Evolutionary conservation across 2,797 vertebrate species (phyloP).

Genomic region (Galago senegalensis): DNA sequence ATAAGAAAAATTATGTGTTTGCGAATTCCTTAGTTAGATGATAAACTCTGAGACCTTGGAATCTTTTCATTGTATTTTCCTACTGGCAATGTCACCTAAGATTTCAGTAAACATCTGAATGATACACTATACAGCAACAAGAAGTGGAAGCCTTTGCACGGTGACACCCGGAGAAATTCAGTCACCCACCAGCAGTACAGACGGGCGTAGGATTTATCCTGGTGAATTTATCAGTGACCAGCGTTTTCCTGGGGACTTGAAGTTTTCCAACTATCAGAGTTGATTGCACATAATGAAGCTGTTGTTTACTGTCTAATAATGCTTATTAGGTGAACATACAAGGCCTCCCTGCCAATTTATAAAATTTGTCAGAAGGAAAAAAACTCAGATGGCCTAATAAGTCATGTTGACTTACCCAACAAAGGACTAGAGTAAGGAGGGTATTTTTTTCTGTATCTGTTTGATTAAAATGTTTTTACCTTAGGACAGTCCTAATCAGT

Average conservation of each 20-base stretch:
- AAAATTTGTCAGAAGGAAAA: conserved; percentile 28
- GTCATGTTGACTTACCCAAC: neutral
- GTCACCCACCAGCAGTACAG: neutral
- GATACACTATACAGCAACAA: neutral
- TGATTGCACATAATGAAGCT: conserved; percentile 33
- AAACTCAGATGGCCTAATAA: neutral
- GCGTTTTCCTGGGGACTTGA: neutral
- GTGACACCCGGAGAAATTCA: neutral
- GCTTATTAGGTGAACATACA: neutral
- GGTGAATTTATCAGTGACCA: neutral
- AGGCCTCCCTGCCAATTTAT: neutral
- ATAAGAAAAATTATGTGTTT: neutral
- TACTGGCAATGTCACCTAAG: neutral
- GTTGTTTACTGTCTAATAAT: neutral
- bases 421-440: neutral
- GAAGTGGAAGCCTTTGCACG: neutral
- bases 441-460: neutral
- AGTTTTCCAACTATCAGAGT: neutral
- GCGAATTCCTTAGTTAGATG: conserved; percentile 1
- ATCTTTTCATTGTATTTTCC: conserved; percentile 19
- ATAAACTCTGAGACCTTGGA: conserved; percentile 4
- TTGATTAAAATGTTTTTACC: neutral
- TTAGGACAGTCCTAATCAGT: neutral
- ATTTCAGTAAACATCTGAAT: conserved; percentile 50
- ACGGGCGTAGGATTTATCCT: neutral